Base-by-base conservation (phyloP, 2,888 invertebrate genomes). In the Nemurella pictetii region DNA sequence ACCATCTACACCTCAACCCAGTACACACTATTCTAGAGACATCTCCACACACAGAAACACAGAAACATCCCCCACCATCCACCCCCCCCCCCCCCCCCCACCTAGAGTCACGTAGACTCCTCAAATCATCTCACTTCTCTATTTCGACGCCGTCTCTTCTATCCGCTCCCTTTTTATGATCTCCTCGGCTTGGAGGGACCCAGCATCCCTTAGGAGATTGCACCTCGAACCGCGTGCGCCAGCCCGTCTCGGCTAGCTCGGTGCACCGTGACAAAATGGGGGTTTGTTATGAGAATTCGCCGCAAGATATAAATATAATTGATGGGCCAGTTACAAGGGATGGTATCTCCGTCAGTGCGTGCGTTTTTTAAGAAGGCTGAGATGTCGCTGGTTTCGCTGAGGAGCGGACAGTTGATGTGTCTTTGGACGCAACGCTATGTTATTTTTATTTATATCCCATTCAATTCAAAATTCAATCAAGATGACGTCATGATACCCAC, bases 231-330 rank as follows among this genome's bases (percentile, higher is more conserved):
- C 25, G 36, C n/a, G 27, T 1, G 35, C 36, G 32, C 80, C 20
- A 80, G 26, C 25, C 28, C 77, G 28, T 36, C 9, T 7, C 36
- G 36, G 26, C 77, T 4, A n/a, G n/a, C n/a, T n/a, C n/a, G n/a
- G n/a, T n/a, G 25, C 9, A n/a, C 26, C 32, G 80, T 80, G 80
- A 80, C 80, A 80, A 80, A 80, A 80, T 80, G 80, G 80, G 80
- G 35, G 15, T 80, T 80, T 55, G 55, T 80, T 80, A 80, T 30
- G 35, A 5, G 80, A 80, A 80, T 80, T 35, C 26, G 29, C 29
- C 9, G 26, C 75, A 26, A 80, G 80, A 80, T 80, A 80, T 55
- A 80, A 80, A 80, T 35, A 32, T 80, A 80, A 80, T 80, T 80
- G 80, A 80, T 80, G 80, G 36, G 25, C 80, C 80, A 29, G 80